Conservation (phyloP, 2,113 vertebrate genomes). For the Desmodus rotundus region DNA sequence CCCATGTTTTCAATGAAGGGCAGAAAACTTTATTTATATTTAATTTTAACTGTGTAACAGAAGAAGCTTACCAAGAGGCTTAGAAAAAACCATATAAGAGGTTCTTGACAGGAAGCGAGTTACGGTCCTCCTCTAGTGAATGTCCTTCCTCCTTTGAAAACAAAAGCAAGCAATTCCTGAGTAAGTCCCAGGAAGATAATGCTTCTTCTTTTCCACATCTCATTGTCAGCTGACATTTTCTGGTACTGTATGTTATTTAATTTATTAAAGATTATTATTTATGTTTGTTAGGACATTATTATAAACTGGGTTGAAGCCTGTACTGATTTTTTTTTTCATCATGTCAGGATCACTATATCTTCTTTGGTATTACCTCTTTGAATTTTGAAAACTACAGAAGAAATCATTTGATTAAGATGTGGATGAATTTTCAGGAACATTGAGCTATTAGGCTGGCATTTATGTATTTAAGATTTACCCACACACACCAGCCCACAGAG, state of each 20-base stretch:
- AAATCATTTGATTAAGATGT: constrained; percentile 28
- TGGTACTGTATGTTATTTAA: constrained; percentile 72
- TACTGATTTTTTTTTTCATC: background rate
- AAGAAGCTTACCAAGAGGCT: background rate
- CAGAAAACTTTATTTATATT: background rate
- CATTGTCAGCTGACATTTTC: constrained; percentile 55
- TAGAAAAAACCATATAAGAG: background rate
- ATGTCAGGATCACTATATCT: constrained; percentile 38
- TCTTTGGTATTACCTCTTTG: constrained; percentile 50
- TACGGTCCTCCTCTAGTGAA: background rate
- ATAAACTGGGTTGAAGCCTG: constrained; percentile 41
- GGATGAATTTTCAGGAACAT: background rate
- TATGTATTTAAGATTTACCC: background rate
- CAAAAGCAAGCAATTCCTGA: background rate
- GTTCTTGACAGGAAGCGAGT: background rate
- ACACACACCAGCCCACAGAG: background rate
- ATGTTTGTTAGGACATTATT: constrained; percentile 44
- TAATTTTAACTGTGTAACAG: background rate
- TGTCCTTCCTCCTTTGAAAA: constrained; percentile 6
- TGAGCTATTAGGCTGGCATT: background rate
- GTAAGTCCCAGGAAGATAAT: background rate
- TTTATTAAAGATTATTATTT: constrained; percentile 66
- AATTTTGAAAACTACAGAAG: background rate
- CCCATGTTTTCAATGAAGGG: background rate
- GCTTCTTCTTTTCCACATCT: constrained; percentile 35